Percentiles rank a stretch among this genome's conserved stretches.
Conservation (phyloP, 2,888 invertebrate genomes). For the Pseudococcus viburni region DNA sequence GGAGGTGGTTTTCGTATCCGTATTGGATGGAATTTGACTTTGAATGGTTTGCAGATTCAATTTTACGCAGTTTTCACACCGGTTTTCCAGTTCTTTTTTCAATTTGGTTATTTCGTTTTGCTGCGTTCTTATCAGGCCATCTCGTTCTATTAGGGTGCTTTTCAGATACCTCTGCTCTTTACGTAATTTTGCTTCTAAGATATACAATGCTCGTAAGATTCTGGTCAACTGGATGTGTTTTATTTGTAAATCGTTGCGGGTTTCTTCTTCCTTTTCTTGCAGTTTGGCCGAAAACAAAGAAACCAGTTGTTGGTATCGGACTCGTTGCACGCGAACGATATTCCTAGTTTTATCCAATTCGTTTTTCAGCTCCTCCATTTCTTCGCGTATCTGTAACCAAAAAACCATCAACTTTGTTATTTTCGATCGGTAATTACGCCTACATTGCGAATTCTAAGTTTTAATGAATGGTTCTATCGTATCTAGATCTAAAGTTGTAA, state of each 20-base stretch:
- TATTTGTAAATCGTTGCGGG: slow-evolving; percentile 76
- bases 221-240: slow-evolving; percentile 81
- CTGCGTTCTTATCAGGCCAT: slow-evolving; percentile 80
- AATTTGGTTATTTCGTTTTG: slow-evolving; percentile 80
- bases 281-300: slow-evolving; percentile 77
- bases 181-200: slow-evolving; percentile 80
- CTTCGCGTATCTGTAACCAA: slow-evolving; percentile 63
- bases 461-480: not conserved
- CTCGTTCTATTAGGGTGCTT: slow-evolving; percentile 79
- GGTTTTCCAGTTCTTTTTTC: slow-evolving; percentile 70
- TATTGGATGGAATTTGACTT: slow-evolving; percentile 71
- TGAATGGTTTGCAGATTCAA: not conserved
- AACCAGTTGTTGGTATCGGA: slow-evolving; percentile 80
- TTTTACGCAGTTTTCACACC: not conserved
- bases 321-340: slow-evolving; percentile 77
- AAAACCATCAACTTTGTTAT: not conserved
- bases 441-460: not conserved
- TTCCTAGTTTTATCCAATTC: slow-evolving; percentile 80
- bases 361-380: slow-evolving; percentile 69
- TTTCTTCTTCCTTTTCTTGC: slow-evolving; percentile 76
- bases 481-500: too few relatives aligned
- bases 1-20: slow-evolving; percentile 66
- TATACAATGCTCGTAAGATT: slow-evolving; percentile 80
- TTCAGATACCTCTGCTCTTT: slow-evolving; percentile 83
- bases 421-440: not conserved